These are phyloP conservation scores for Clarias laeviceps DNA, from an alignment of 2,797 vertebrate species.

Conservation along the genomic window DNA sequence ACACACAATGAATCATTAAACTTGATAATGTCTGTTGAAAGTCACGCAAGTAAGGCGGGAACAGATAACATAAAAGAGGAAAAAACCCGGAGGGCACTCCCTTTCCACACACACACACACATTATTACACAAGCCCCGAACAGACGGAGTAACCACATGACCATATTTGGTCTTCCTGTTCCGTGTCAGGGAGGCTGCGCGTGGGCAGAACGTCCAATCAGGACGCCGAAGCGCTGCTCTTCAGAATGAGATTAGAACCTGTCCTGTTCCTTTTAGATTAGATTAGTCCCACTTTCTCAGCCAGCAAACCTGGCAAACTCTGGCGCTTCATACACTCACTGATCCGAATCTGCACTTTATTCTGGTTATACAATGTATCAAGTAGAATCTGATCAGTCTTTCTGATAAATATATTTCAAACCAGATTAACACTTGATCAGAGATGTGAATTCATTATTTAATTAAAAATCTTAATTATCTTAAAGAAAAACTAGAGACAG, in stretches of 20 bases:
- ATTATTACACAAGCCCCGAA: conserved; percentile 49
- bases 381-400: not conserved
- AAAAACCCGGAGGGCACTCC: conserved; percentile 50
- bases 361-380: not conserved
- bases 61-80: conserved; percentile 31
- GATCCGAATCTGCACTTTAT: not conserved
- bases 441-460: not conserved
- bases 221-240: conserved; percentile 16
- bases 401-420: not conserved
- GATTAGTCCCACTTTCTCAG: not conserved
- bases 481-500: not conserved
- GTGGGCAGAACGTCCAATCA: conserved; percentile 51
- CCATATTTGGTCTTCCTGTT: conserved; percentile 68
- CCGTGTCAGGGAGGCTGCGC: conserved; percentile 47
- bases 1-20: conserved; percentile 34
- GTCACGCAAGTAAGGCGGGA: conserved; percentile 11
- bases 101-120: conserved; percentile 32
- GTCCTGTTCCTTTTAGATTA: conserved; percentile 23
- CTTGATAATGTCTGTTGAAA: conserved; percentile 8
- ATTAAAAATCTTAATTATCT: not conserved
- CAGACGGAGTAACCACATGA: not conserved
- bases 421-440: not conserved
- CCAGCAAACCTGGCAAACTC: not conserved
- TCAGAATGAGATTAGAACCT: conserved; percentile 48
- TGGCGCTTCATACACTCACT: not conserved